Conservation (phyloP, 1,140 invertebrate species). For the Orius insidiosus region DNA sequence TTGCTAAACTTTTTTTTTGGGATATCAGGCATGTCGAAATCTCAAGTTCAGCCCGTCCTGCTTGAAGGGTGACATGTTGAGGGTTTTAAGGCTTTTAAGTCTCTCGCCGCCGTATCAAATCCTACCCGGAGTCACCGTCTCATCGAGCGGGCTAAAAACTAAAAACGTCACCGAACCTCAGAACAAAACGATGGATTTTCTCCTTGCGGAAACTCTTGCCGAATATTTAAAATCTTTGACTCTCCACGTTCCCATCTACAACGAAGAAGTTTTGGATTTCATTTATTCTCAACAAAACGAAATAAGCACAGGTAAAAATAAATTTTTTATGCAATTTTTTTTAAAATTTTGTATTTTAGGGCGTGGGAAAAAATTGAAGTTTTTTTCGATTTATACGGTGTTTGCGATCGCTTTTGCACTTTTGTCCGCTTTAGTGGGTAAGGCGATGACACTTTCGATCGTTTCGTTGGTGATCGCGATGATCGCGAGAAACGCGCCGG, state of each 20-base stretch:
- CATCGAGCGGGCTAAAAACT: background rate
- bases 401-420: conserved; percentile 11
- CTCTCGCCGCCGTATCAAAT: conserved; percentile 1
- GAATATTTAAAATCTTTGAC: conserved; percentile 5
- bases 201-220: background rate
- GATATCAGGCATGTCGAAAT: background rate
- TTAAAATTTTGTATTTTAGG: conserved; percentile 1
- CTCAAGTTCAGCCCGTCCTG: background rate
- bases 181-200: background rate
- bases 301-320: background rate
- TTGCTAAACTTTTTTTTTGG: too few relatives aligned
- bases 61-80: background rate
- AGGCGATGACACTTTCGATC: conserved; percentile 12
- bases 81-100: background rate
- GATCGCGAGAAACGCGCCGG: background rate
- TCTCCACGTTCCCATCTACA: conserved; percentile 13
- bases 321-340: conserved; percentile 1
- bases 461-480: conserved; percentile 7
- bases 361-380: conserved; percentile 8
- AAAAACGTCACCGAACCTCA: background rate
- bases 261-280: conserved; percentile 6
- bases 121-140: conserved; percentile 11
- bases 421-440: conserved; percentile 10
- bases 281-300: background rate
- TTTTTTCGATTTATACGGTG: conserved; percentile 11